Conservation (phyloP, 2,113 vertebrate genomes). For the Bujurquina vittata region DNA sequence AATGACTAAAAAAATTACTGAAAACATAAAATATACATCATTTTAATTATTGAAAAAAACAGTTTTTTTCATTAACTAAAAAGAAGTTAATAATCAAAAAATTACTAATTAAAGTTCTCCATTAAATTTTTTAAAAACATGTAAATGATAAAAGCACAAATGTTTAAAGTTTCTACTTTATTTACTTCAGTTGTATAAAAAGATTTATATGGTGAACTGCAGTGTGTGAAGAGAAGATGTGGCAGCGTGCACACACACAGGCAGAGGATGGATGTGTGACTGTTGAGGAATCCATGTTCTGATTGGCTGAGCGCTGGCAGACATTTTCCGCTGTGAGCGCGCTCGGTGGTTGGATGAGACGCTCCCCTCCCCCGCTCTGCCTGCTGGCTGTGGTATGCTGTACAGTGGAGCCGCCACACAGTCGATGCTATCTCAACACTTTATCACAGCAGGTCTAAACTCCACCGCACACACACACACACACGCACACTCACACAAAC, state of each 20-base stretch:
- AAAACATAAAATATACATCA: too few species aligned
- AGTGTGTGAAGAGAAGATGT: not conserved
- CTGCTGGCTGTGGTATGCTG: slow-evolving; percentile 47
- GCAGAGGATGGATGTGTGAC: slow-evolving; percentile 1
- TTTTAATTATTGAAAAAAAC: too few species aligned
- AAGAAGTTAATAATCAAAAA: too few species aligned
- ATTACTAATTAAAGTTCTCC: too few species aligned
- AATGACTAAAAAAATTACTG: too few species aligned
- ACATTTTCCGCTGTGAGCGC: slow-evolving; percentile 43
- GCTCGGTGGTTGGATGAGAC: slow-evolving; percentile 55
- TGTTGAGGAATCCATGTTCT: slow-evolving; percentile 47
- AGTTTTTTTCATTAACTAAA: too few species aligned
- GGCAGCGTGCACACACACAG: not conserved
- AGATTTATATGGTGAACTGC: not conserved
- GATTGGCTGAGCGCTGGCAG: slow-evolving; percentile 67
- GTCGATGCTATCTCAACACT: slow-evolving; percentile 66
- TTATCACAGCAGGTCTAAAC: slow-evolving; percentile 69
- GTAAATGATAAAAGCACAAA: too few species aligned
- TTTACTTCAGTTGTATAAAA: not conserved
- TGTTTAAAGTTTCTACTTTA: not conserved
- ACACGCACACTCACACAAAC: not conserved
- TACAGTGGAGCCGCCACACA: slow-evolving; percentile 57
- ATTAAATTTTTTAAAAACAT: too few species aligned
- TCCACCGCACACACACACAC: slow-evolving; percentile 22
- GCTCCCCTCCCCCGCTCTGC: slow-evolving; percentile 37